A percentile compares a stretch with the other conserved stretches of the same genome.
Evolutionary conservation across 2,888 invertebrate species (phyloP).

Genomic region (Biston betularia): DNA sequence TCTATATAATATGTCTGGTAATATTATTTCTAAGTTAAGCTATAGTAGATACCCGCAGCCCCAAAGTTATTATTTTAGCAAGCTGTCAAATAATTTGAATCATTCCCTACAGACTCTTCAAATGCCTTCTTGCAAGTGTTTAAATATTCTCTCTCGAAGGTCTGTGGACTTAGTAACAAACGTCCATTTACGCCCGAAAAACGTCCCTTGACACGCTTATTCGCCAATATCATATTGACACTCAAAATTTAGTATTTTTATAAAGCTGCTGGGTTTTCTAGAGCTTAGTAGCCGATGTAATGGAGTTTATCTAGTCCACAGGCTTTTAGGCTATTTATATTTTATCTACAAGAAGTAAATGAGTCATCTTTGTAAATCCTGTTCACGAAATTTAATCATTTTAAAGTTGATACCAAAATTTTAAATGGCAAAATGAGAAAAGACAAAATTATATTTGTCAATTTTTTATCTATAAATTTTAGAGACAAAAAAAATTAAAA

Average conservation of each 20-base stretch:
- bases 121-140: conserved; percentile 31
- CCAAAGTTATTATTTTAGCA: conserved; percentile 27
- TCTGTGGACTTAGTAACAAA: conserved; percentile 20
- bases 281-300: conserved; percentile 11
- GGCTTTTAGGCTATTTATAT: neutral
- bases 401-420: too few relatives aligned
- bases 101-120: conserved; percentile 18
- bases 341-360: conserved; percentile 6
- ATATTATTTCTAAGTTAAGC: conserved; percentile 8
- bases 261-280: conserved; percentile 10
- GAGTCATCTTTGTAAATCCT: neutral
- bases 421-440: too few relatives aligned
- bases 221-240: conserved; percentile 22
- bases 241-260: conserved; percentile 25
- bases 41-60: neutral
- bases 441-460: too few relatives aligned
- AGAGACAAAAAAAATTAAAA: too few relatives aligned
- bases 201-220: conserved; percentile 21
- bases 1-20: neutral
- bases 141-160: conserved; percentile 33
- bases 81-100: conserved; percentile 29
- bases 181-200: conserved; percentile 22
- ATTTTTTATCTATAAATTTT: too few relatives aligned
- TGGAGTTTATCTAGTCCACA: conserved; percentile 7
- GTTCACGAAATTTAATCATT: neutral